Evolutionary conservation across 2,113 vertebrate genomes (phyloP), one percentile per base, ranked within the genome.

Genomic region (Trichomycterus rosablanca): DNA sequence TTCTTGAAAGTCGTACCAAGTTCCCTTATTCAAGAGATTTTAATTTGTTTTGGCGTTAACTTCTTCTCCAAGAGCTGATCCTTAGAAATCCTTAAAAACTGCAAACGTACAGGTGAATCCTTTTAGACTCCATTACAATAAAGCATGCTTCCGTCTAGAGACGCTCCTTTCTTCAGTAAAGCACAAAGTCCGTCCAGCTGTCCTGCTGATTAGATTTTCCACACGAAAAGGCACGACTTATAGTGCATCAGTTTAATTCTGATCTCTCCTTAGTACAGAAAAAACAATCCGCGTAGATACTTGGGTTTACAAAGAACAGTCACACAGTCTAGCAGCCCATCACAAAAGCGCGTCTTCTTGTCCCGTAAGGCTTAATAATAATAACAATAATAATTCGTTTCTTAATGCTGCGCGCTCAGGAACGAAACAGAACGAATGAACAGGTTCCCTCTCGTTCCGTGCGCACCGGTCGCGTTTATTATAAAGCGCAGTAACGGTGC

Each of bases 141-240:
- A 30, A 70, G 45, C 73, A 60, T 60, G 59, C 3, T 7, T 43
- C 19, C 42, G 12, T 11, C 19, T 12, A 24, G 22, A 20, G 18
- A 9, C 39, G 28, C 50, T 53, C 49, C 49, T 19, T 55, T 7
- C 16, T 8, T 39, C 30, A 23, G 19, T 23, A 64, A 54, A 18
- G 52, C 52, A 9, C 81, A 83, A 86, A 83, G 86, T 85, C 84
- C 83, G 86, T 85, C 84, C 83, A 71, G 63, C 48, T 65, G 63
- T 53, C 50, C 48, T 54, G 6, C 69, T 61, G 59, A 57, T 62
- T 48, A 30, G 56, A 32, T 52, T 62, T 44, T 56, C 65, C 70
- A 61, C 54, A 51, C 37, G 12, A 16, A 53, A 42, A 28, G 19
- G 5, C 23, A 44, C 40, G 28, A 23, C 23, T 46, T 55, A 24